Evolutionary conservation across 1,140 invertebrate species (phyloP).

Genomic region (Penaeus japonicus): DNA sequence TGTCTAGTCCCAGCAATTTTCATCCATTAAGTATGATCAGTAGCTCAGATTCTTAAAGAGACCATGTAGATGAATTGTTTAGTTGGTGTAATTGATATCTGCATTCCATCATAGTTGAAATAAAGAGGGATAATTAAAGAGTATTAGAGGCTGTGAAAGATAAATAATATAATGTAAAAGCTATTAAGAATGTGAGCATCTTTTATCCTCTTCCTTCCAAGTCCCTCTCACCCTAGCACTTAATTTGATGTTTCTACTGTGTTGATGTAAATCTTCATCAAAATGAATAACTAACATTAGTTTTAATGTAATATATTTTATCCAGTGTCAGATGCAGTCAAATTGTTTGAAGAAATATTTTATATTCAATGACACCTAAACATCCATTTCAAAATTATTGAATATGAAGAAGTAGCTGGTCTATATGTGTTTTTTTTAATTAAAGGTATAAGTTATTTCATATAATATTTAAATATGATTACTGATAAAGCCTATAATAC

Average conservation of each 20-base stretch:
- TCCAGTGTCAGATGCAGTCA: too few species aligned
- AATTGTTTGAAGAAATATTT: too few species aligned
- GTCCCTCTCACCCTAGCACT: neutral
- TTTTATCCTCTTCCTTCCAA: neutral
- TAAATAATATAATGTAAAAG: neutral
- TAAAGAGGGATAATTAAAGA: too few species aligned
- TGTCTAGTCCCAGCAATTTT: constrained; percentile 11
- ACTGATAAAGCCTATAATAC: too few species aligned
- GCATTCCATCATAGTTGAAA: too few species aligned
- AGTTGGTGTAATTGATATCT: neutral
- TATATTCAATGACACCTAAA: too few species aligned
- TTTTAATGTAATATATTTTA: too few species aligned
- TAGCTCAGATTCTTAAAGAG: constrained; percentile 36
- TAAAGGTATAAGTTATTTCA: too few species aligned
- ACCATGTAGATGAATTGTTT: constrained; percentile 2
- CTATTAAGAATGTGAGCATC: constrained; percentile 21
- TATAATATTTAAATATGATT: too few species aligned
- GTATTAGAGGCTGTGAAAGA: neutral
- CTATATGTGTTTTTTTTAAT: too few species aligned
- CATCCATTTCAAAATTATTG: too few species aligned
- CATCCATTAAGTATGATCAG: constrained; percentile 19
- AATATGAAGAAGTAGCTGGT: too few species aligned
- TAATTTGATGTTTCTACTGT: neutral
- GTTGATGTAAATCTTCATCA: neutral
- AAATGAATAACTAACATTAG: constrained; percentile 18